Conservation (phyloP, 2,113 vertebrate genomes). For the Poicephalus gulielmi region DNA sequence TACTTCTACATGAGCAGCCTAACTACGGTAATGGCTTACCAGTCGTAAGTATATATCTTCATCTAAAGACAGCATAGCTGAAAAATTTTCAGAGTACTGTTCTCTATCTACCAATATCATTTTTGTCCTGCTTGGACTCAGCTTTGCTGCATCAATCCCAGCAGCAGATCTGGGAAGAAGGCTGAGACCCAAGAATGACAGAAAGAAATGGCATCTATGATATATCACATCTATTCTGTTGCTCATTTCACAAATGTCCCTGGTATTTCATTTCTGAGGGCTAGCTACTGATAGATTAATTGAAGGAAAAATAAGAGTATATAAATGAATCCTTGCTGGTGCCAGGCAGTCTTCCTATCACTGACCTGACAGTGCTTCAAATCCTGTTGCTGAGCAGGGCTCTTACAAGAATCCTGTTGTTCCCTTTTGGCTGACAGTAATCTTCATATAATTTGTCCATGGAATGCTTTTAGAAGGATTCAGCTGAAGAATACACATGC, state of each 20-base stretch:
- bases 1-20: not conserved
- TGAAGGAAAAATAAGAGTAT: constrained; percentile 20
- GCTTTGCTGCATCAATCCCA: not conserved
- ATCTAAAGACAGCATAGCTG: not conserved
- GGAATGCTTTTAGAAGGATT: constrained; percentile 52
- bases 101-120: not conserved
- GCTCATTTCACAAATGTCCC: not conserved
- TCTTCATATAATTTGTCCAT: not conserved
- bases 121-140: not conserved
- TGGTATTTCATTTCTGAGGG: constrained; percentile 14
- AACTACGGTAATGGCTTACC: not conserved
- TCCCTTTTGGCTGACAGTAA: constrained; percentile 16
- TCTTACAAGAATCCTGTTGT: not conserved
- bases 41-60: accelerated
- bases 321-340: not conserved
- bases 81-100: not conserved
- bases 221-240: not conserved
- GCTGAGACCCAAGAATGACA: not conserved
- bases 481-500: not conserved
- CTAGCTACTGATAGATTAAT: not conserved
- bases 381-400: not conserved
- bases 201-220: not conserved
- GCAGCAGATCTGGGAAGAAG: not conserved
- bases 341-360: not conserved
- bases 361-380: not conserved